phyloP scores from a whole-genome alignment of 2,888 invertebrate species.

The Psococerastis gibbosa region DNA sequence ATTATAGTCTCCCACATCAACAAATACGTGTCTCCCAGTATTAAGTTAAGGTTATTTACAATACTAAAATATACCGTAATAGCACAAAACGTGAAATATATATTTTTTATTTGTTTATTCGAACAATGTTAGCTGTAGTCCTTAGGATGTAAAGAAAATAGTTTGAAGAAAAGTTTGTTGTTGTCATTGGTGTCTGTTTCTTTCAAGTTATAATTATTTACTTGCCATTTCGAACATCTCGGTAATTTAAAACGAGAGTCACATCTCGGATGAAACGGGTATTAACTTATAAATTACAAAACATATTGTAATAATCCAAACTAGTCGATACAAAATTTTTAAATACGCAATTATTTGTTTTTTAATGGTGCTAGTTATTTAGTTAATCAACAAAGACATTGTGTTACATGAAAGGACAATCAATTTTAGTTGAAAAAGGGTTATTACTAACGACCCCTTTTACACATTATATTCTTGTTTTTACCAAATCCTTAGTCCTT shows the following conservation, averaged over 20 bases:
- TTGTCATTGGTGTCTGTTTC: neutral
- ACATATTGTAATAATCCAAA: neutral
- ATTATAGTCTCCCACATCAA: no score
- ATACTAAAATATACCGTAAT: no score
- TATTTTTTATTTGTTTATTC: no score
- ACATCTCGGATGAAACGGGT: slow-evolving; percentile 10
- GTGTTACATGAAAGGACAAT: slow-evolving; percentile 9
- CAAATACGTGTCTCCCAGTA: no score
- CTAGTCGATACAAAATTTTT: neutral
- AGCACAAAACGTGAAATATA: no score
- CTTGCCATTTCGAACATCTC: neutral
- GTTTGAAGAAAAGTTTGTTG: neutral
- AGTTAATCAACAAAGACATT: neutral
- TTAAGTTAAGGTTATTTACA: no score
- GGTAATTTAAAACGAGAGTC: slow-evolving; percentile 5
- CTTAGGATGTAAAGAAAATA: no score
- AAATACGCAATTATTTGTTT: neutral
- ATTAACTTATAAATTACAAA: neutral
- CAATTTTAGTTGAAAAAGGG: no score
- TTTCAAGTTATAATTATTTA: neutral
- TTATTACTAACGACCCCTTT: no score
- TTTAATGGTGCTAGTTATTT: neutral
- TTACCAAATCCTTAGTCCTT: no score
- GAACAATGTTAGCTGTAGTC: no score
- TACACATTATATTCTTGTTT: no score